Conservation (phyloP, 2,797 vertebrate genomes). For the Notamacropus eugenii region DNA sequence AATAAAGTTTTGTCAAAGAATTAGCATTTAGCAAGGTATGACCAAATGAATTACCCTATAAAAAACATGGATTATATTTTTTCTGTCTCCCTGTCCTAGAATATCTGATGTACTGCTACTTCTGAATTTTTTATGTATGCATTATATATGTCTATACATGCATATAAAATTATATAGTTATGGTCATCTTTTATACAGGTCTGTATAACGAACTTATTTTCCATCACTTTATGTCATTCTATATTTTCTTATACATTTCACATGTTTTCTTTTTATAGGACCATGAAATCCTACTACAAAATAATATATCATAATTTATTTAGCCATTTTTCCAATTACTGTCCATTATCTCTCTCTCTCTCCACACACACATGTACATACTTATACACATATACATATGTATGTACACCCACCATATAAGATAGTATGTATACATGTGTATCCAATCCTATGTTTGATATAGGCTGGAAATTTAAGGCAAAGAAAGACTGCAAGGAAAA, state of each 20-base stretch:
- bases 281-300: neutral
- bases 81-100: neutral
- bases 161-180: neutral
- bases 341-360: too few species aligned
- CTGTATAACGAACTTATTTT: neutral
- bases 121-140: neutral
- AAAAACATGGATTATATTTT: neutral
- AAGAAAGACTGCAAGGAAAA: conserved; percentile 2
- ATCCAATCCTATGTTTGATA: conserved; percentile 27
- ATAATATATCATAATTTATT: neutral
- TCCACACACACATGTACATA: too few species aligned
- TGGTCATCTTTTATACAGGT: neutral
- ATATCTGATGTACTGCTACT: neutral
- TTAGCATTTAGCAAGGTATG: neutral
- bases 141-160: neutral
- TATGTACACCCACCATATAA: too few species aligned
- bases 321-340: neutral
- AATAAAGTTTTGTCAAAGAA: neutral
- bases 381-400: too few species aligned
- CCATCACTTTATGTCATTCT: neutral
- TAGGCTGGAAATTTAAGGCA: conserved; percentile 17
- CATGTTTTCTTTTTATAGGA: neutral
- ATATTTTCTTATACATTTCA: neutral
- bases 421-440: neutral
- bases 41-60: neutral